Evolutionary conservation across 2,113 vertebrate species (phyloP).

Genomic region (Orientallactaga bullata): DNA sequence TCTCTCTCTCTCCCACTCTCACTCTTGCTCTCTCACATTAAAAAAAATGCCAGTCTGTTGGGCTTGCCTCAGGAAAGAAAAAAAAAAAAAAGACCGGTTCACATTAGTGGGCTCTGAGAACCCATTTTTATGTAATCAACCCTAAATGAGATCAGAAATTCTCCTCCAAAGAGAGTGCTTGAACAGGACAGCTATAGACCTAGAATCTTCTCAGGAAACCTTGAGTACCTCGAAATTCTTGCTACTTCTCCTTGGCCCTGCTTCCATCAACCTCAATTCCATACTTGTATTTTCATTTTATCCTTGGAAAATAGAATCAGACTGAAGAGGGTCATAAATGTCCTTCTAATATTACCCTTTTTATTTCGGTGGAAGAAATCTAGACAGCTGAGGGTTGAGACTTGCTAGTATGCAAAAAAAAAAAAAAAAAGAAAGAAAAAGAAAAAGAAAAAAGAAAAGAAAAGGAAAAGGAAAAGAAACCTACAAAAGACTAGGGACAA

Average conservation of each 20-base stretch:
- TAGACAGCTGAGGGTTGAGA: background rate
- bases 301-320: background rate
- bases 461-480: background rate
- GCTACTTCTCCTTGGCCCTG: background rate
- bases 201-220: background rate
- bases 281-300: background rate
- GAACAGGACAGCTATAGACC: background rate
- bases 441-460: no score
- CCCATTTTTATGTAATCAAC: background rate
- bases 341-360: background rate
- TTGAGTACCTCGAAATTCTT: background rate
- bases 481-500: background rate
- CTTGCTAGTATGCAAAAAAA: background rate
- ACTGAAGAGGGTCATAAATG: background rate
- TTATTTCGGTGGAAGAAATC: background rate
- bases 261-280: background rate
- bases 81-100: background rate
- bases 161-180: background rate
- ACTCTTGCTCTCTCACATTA: no score
- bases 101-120: background rate
- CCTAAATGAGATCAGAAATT: background rate
- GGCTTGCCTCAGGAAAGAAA: no score
- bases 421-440: no score
- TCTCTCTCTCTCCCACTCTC: no score
- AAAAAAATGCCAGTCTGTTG: no score